phyloP scores from a whole-genome alignment of 2,797 vertebrate genomes.

The Taeniopygia guttata region DNA sequence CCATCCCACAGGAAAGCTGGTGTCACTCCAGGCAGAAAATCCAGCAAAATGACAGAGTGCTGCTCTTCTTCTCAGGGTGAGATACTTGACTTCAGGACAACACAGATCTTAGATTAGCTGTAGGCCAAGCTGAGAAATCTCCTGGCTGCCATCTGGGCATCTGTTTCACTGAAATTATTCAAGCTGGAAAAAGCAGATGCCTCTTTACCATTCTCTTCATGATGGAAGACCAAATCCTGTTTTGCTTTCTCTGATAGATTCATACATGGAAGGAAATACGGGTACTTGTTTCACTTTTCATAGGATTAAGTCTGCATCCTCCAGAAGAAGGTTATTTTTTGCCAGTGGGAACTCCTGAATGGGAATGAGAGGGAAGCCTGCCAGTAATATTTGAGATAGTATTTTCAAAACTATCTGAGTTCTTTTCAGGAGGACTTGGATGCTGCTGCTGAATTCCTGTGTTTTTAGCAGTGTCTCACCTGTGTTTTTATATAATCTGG shows the following conservation, averaged over 20 bases:
- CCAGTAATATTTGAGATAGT: not conserved
- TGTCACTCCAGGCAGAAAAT: not conserved
- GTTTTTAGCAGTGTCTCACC: not conserved
- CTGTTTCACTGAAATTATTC: not conserved
- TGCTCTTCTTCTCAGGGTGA: not conserved
- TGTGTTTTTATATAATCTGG: not conserved
- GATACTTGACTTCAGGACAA: not conserved
- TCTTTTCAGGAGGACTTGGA: not conserved
- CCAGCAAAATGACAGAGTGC: fast-evolving
- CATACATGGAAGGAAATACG: not conserved
- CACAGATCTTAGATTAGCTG: not conserved
- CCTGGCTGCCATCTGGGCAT: not conserved
- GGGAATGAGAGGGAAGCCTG: not conserved
- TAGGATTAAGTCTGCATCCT: not conserved
- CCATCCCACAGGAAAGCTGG: not conserved
- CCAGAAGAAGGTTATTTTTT: not conserved
- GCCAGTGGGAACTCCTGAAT: not conserved
- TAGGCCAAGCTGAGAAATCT: not conserved
- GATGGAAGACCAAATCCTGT: not conserved
- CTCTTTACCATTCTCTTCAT: not conserved
- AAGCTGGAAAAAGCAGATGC: not conserved
- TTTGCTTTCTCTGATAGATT: not conserved
- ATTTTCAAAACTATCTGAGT: not conserved
- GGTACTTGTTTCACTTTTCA: not conserved
- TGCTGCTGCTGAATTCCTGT: not conserved